Base-by-base conservation (phyloP, 1,140 invertebrate species). In the Danaus melanippus region DNA sequence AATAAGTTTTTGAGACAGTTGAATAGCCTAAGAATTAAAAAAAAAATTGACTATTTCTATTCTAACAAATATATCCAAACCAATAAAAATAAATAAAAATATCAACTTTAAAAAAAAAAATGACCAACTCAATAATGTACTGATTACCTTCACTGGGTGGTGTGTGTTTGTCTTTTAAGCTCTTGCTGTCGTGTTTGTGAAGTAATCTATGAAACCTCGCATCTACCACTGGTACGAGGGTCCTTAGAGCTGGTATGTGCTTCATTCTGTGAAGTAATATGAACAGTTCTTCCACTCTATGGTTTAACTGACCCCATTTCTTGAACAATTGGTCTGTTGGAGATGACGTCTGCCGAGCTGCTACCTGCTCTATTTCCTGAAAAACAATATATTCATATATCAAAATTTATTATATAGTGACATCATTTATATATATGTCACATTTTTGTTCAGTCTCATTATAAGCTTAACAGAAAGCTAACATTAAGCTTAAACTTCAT, bases 281-380 rank as follows among this genome's bases (percentile, higher is more conserved):
- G 77, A 95, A 96, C 7, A 97, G 79, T 77, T 95, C 93, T 46
- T 91, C 77, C 2, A 95, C 90, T 11, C 91, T 92, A 64, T 96
- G 94, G 83, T 96, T 96, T 53, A 92, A 89, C 64, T 92, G 90
- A 7, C 93, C 93, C 94, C 94, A 97, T 49, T 90, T 79, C 40
- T 88, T 91, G 12, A 97, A 84, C 5, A 97, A 87, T 67, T 93
- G 89, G 66, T 93, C 90, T 0, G 93, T 91, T 0, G 95, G 94
- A 57, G 95, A 94, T 32, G 86, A 84, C 32, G 90, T 89, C 40
- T 89, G 87, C 4, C 74, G 53, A 5, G 68, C 70, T 11, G 87
- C 76, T 46, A 67, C 76, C 60, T 86, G 84, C 67, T 86, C 82
- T 60, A 90, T 87, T 67, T 84, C 82, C 87, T 78, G 54, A 46